Evolutionary conservation across 2,888 invertebrate species (phyloP), one percentile per base, ranked within the genome.

Genomic region (Ormyrus nitidulus): DNA sequence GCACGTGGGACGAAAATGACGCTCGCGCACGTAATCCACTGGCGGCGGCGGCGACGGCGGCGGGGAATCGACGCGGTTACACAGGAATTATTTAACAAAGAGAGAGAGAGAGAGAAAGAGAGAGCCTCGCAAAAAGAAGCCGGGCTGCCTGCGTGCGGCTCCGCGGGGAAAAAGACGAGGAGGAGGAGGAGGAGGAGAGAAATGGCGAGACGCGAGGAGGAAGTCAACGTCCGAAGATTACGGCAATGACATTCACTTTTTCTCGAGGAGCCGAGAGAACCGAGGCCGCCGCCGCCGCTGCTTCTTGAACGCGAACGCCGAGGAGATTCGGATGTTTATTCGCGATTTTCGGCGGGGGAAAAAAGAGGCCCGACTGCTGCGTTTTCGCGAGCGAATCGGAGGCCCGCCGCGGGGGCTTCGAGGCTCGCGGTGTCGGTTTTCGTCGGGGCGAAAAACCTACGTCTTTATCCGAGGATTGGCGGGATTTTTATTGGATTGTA

Each of bases 171-270:
- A 61, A 61, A 58, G 70, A 54, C 44, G 59, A 70, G 34, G 65
- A 76, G 34, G 53, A 53, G 11, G 19, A 72, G 54, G 53, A 66
- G 66, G 53, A 34, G 56, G 71, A 71, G 79, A 82, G 79, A 84
- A 72, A 82, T 80, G 76, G 82, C 83, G 83, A 81, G 83, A 65
- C 84, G 83, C 70, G 80, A 64, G 65, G 48, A 78, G 88, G 88
- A 89, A 90, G 90, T 90, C 90, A 90, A 90, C 87, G 90, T 87
- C 90, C 90, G 90, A 90, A 89, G 89, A 90, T 90, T 90, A 90
- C 90, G 90, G 89, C 90, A 90, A 90, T 90, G 90, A 90, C 90
- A 90, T 90, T 90, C 90, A 89, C 89, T 90, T 90, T 90, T 90
- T 90, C 88, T 89, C 87, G 86, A 34, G 34, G 34, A 34, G 34